Conservation (phyloP, 1,140 invertebrate genomes). For the Brachionus asplanchnoidis region DNA sequence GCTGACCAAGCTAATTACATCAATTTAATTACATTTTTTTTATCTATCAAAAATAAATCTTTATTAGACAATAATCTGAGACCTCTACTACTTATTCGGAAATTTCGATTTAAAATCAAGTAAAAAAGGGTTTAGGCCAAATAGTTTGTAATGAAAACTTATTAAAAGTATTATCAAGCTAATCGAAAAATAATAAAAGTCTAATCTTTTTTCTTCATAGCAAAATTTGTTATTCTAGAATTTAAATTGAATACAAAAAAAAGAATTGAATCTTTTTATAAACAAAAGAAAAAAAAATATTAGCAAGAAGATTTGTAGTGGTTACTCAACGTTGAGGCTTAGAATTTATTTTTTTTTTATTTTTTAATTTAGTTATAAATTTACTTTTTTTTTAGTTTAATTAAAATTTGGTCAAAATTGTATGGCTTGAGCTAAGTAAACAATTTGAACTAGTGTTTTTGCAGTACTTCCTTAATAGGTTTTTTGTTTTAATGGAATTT, state of each 20-base stretch:
- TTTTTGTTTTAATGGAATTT: constrained; percentile 1
- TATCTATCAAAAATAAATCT: background rate
- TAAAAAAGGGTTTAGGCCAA: background rate
- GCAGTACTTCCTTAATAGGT: background rate
- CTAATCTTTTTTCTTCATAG: background rate
- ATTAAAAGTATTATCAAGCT: constrained; percentile 28
- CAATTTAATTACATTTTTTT: background rate
- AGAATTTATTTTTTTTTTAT: background rate
- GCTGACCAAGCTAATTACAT: background rate
- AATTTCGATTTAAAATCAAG: background rate
- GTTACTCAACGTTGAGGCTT: background rate
- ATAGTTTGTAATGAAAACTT: background rate
- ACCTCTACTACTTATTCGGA: background rate
- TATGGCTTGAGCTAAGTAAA: background rate
- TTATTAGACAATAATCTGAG: constrained; percentile 22
- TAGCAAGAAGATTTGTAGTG: constrained; percentile 15
- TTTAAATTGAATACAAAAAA: constrained; percentile 28
- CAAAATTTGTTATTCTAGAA: background rate
- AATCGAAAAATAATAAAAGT: constrained; percentile 27
- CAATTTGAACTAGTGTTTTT: background rate
- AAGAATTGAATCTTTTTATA: constrained; percentile 27
- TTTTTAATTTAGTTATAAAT: constrained; percentile 10
- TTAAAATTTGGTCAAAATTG: background rate
- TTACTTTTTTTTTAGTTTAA: background rate
- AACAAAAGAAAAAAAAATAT: constrained; percentile 24